phyloP scores from a whole-genome alignment of 2,113 vertebrate genomes.

The Anguilla rostrata region DNA sequence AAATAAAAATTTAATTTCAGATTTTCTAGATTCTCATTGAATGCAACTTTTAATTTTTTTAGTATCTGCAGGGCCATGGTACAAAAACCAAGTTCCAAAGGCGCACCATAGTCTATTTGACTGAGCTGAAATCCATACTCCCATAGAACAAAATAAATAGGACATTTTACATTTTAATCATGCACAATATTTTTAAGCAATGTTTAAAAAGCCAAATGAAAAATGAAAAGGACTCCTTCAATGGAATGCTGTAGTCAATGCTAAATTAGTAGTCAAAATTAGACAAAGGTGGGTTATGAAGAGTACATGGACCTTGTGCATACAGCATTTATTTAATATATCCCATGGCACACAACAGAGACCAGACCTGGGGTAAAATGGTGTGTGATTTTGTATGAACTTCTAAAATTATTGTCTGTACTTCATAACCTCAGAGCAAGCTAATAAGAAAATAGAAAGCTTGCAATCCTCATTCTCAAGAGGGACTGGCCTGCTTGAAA shows the following conservation, averaged over 20 bases:
- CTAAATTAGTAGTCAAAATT: not conserved
- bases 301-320: no score
- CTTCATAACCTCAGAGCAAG: no score
- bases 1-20: not conserved
- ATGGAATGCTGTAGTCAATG: not conserved
- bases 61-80: not conserved
- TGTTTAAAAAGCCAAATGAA: not conserved
- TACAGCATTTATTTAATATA: not conserved
- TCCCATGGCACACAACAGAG: not conserved
- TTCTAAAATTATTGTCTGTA: no score
- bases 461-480: no score
- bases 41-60: not conserved
- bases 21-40: not conserved
- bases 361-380: no score
- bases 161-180: not conserved
- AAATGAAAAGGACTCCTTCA: not conserved
- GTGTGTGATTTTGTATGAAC: no score
- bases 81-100: not conserved
- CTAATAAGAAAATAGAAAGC: no score
- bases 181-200: not conserved
- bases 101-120: not conserved
- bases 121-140: not conserved
- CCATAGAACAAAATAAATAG: not conserved
- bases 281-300: not conserved
- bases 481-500: no score